phyloP scores from a whole-genome alignment of 2,797 vertebrate genomes.

The Mycteria americana region DNA sequence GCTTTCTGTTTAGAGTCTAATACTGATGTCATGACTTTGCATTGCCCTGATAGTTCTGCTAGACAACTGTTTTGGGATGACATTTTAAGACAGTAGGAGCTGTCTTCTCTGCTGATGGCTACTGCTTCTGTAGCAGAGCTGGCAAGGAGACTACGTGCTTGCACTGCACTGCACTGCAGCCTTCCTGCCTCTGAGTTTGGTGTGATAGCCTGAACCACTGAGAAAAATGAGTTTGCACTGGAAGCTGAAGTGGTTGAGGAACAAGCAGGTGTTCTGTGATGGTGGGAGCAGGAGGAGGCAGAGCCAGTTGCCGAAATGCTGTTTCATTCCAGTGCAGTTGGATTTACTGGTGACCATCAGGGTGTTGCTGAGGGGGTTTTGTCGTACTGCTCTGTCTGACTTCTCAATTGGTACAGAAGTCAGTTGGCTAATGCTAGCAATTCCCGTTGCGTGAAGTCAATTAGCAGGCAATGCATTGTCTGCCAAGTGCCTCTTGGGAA shows the following conservation, averaged over 20 bases:
- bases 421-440: neutral
- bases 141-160: neutral
- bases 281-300: neutral
- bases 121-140: neutral
- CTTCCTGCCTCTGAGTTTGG: neutral
- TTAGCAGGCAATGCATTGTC: neutral
- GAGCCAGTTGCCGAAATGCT: neutral
- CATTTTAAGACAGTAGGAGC: neutral
- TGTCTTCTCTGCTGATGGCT: neutral
- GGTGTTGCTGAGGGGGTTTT: neutral
- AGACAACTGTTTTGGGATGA: neutral
- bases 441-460: neutral
- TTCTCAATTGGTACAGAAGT: neutral
- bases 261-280: fast-evolving
- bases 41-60: neutral
- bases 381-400: neutral
- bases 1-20: neutral
- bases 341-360: neutral
- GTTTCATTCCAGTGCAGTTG: neutral
- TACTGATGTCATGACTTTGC: neutral
- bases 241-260: neutral
- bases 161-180: neutral
- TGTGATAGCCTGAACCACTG: neutral
- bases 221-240: neutral
- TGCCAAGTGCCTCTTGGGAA: conserved; percentile 21